Evolutionary conservation across 2,888 invertebrate species (phyloP), one percentile per base, ranked within the genome.

Genomic region (Seira musarum): DNA sequence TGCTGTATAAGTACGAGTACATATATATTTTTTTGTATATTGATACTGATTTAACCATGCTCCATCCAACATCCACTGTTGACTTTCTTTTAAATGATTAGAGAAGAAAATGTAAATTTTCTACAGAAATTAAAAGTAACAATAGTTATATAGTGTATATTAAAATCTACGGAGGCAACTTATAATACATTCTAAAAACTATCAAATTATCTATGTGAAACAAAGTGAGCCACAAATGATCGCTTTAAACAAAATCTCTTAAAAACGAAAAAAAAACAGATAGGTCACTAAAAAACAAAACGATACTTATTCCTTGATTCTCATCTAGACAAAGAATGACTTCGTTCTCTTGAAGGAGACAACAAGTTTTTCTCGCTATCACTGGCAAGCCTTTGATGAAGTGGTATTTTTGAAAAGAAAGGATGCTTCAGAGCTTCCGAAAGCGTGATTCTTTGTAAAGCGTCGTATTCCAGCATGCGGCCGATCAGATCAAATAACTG

Each of bases 401-500:
- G 91, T 83, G 95, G 93, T 88, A 97, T 92, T 88, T 94, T 93
- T 88, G 93, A 93, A 91, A 99, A 99, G 91, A 98, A 98, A 73
- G 96, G 94, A 91, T 99, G 99, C 71, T 92, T 90, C 87, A 99
- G 90, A 17, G 98, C 96, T 87, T 98, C 97, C 80, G 91, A 91
- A 87, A 99, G 91, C 87, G 94, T 93, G 88, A 99, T 93, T 83
- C 99, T 92, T 88, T 95, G 94, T 82, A 93, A 91, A 30, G 99
- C 99, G 89, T 99, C 98, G 90, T 98, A 99, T 87, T 97, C 98
- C 89, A 99, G 91, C 99, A 99, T 99, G 89, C 94, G 93, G 88
- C 94, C 93, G 87, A 99, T 94, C 88, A 99, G 91, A 89, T 98
- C 97, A 90, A 99, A 99, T 88, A 99, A 91, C 89, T 95, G 94